Evolutionary conservation across 2,797 vertebrate species (phyloP).

Genomic region (Petrocephalus schoutedeni): DNA sequence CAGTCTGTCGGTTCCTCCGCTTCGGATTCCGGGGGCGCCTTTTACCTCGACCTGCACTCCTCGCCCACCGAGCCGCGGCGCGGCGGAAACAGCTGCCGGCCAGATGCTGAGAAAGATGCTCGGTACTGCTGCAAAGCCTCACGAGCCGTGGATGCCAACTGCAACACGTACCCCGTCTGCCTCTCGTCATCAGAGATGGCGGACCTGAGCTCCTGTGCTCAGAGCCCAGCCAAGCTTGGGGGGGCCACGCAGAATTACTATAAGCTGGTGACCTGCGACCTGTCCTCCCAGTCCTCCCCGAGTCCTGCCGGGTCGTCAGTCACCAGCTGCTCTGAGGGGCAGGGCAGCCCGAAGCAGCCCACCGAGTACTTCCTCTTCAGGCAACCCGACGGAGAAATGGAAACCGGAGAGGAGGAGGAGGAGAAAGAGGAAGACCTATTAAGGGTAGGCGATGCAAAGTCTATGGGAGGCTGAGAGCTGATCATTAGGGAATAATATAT

Average conservation of each 20-base stretch:
- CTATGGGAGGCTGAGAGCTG: not conserved
- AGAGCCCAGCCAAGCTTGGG: slow-evolving; percentile 87
- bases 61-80: slow-evolving; percentile 75
- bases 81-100: slow-evolving; percentile 42
- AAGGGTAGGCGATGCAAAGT: not conserved
- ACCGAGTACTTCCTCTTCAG: slow-evolving; percentile 92
- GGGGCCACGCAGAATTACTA: slow-evolving; percentile 98
- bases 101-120: slow-evolving; percentile 59
- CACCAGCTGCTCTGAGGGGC: slow-evolving; percentile 89
- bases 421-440: slow-evolving; percentile 40
- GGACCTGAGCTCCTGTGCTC: slow-evolving; percentile 80
- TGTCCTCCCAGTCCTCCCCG: slow-evolving; percentile 91
- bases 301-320: slow-evolving; percentile 84
- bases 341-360: slow-evolving; percentile 79
- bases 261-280: slow-evolving; percentile 91
- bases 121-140: slow-evolving; percentile 62
- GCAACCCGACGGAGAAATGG: slow-evolving; percentile 50
- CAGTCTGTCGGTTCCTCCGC: slow-evolving; percentile 75
- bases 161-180: slow-evolving; percentile 81
- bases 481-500: not conserved
- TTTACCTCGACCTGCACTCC: slow-evolving; percentile 89
- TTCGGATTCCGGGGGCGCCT: slow-evolving; percentile 69
- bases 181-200: slow-evolving; percentile 51
- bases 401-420: slow-evolving; percentile 57
- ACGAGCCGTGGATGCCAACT: slow-evolving; percentile 87